Conservation (phyloP, 1,140 invertebrate genomes). For the Drosophila persimilis region DNA sequence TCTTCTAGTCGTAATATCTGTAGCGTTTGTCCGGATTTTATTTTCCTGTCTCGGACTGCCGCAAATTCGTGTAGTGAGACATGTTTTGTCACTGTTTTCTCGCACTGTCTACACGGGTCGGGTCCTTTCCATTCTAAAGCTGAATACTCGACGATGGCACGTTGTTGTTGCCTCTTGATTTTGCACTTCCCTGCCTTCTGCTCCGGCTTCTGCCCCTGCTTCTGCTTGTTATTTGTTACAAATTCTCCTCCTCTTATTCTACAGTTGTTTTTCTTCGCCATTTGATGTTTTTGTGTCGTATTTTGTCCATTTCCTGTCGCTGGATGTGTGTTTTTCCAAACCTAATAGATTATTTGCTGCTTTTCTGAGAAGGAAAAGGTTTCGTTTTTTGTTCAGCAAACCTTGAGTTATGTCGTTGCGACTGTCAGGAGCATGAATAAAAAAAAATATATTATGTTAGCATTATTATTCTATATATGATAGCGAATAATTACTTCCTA, state of each 20-base stretch:
- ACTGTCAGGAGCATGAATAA: too few species aligned
- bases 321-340: conserved; percentile 52
- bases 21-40: conserved; percentile 17
- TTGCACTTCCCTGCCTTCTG: neutral
- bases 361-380: conserved; percentile 46
- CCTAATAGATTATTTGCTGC: conserved; percentile 67
- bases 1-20: too few species aligned
- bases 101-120: conserved; percentile 7
- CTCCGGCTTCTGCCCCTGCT: neutral
- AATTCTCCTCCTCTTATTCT: conserved; percentile 1
- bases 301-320: conserved; percentile 49
- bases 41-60: conserved; percentile 22
- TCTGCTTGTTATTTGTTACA: conserved; percentile 7
- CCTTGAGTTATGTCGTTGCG: too few species aligned
- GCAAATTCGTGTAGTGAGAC: conserved; percentile 57
- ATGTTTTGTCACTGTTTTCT: conserved; percentile 48
- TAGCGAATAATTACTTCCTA: too few species aligned
- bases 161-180: conserved; percentile 37
- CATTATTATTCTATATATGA: too few species aligned
- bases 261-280: conserved; percentile 11
- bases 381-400: conserved; percentile 19
- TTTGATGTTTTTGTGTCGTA: conserved; percentile 38
- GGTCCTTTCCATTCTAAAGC: conserved; percentile 50
- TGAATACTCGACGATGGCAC: conserved; percentile 46
- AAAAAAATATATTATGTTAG: too few species aligned